These are phyloP conservation scores for Aspidiotus rigidus DNA, from an alignment of 2,888 invertebrate genomes.

Conservation along the genomic window DNA sequence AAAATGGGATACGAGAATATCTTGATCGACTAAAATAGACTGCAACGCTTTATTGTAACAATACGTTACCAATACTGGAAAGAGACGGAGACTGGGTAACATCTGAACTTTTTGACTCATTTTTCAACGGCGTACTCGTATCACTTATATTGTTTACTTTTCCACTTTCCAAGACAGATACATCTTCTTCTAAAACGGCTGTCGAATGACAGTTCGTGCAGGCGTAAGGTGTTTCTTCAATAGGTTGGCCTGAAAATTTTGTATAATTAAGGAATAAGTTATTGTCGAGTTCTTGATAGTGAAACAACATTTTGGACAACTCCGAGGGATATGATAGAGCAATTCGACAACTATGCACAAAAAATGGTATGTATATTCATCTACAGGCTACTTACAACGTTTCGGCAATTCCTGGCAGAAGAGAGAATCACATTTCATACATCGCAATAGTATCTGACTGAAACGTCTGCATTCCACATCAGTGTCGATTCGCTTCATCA, in stretches of 20 bases:
- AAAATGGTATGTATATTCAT: no score
- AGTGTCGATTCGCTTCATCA: slow-evolving; percentile 9
- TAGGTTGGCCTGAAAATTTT: neutral
- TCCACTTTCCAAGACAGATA: slow-evolving; percentile 41
- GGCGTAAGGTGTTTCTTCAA: slow-evolving; percentile 30
- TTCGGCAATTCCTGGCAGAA: slow-evolving; percentile 48
- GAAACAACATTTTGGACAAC: neutral
- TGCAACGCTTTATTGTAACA: neutral
- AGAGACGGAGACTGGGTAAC: slow-evolving; percentile 40
- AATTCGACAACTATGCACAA: no score
- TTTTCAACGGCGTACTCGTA: slow-evolving; percentile 33
- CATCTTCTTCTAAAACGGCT: slow-evolving; percentile 49
- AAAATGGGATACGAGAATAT: neutral
- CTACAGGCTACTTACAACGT: slow-evolving; percentile 8
- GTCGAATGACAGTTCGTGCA: slow-evolving; percentile 55
- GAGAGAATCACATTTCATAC: slow-evolving; percentile 55
- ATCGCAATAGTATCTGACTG: slow-evolving; percentile 49
- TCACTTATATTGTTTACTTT: slow-evolving; percentile 8
- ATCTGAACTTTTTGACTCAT: slow-evolving; percentile 4
- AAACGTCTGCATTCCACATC: slow-evolving; percentile 39
- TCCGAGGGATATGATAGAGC: no score
- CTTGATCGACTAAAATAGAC: neutral
- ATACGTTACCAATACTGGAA: slow-evolving; percentile 43
- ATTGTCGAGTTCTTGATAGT: neutral
- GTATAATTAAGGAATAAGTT: no score